Evolutionary conservation across 2,113 vertebrate species (phyloP).

Genomic region (Periophthalmus modestus): DNA sequence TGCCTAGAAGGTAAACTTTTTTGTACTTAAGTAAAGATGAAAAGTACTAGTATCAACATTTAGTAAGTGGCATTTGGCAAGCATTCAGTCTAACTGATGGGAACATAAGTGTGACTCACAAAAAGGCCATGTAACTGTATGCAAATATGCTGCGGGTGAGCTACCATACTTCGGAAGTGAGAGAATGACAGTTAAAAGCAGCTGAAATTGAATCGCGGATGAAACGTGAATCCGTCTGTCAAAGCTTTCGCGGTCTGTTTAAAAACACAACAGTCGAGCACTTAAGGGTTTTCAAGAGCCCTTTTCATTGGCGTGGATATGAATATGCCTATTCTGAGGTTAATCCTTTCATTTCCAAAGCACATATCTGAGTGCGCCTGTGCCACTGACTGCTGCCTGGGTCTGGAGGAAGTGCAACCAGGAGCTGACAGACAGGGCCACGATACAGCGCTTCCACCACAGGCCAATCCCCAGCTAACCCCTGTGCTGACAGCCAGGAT

Average conservation of each 20-base stretch:
- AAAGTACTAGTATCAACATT: neutral
- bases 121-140: conserved; percentile 50
- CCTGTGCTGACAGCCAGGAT: conserved; percentile 78
- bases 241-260: conserved; percentile 76
- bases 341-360: conserved; percentile 57
- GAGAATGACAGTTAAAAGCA: conserved; percentile 60
- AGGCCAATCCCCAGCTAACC: conserved; percentile 71
- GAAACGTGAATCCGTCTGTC: conserved; percentile 75
- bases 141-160: conserved; percentile 59
- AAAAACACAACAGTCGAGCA: conserved; percentile 78
- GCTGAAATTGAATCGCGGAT: conserved; percentile 72
- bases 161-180: conserved; percentile 42
- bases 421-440: conserved; percentile 76
- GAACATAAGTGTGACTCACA: conserved; percentile 23
- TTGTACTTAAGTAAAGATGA: neutral
- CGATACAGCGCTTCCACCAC: conserved; percentile 71
- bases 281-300: conserved; percentile 67
- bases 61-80: conserved; percentile 28
- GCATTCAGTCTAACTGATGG: conserved; percentile 44
- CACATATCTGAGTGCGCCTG: conserved; percentile 50
- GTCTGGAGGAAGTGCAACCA: conserved; percentile 66
- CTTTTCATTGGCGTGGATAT: conserved; percentile 64
- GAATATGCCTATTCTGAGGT: conserved; percentile 72
- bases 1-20: neutral
- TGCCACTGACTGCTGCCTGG: conserved; percentile 49